Percentiles rank a stretch among this genome's conserved stretches.
These are phyloP conservation scores for Reinhardtius hippoglossoides DNA, from an alignment of 2,113 vertebrate genomes.

Conservation along the genomic window DNA sequence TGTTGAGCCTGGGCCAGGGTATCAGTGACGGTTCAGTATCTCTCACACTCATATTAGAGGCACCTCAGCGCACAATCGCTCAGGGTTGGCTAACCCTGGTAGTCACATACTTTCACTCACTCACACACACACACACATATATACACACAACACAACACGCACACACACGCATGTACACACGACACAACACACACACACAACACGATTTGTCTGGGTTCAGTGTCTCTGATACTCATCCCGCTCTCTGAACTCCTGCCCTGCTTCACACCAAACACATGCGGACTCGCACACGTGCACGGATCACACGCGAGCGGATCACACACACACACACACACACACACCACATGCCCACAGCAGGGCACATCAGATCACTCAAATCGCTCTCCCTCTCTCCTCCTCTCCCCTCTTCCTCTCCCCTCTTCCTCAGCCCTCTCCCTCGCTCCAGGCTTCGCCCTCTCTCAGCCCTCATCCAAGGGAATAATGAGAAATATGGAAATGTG, in stretches of 20 bases:
- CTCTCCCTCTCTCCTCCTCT: conserved; percentile 14
- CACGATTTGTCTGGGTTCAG: conserved; percentile 41
- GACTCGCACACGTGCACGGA: neutral
- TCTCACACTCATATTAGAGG: conserved; percentile 74
- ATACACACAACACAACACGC: neutral
- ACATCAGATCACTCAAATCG: conserved; percentile 41
- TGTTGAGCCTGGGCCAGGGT: conserved; percentile 62
- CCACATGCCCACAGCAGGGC: conserved; percentile 21
- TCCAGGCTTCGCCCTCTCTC: conserved; percentile 60
- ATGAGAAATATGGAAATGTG: conserved; percentile 79
- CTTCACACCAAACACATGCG: conserved; percentile 18
- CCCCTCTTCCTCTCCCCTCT: conserved; percentile 28
- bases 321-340: too few relatives aligned
- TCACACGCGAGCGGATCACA: neutral
- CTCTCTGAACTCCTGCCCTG: conserved; percentile 72
- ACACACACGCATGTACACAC: too few relatives aligned
- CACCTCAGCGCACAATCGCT: conserved; percentile 79
- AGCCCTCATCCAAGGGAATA: conserved; percentile 77
- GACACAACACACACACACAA: neutral
- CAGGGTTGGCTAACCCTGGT: conserved; percentile 73
- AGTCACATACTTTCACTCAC: conserved; percentile 64
- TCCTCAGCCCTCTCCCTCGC: conserved; percentile 39
- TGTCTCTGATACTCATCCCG: conserved; percentile 51
- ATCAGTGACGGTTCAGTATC: conserved; percentile 80
- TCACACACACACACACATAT: conserved; percentile 37